These are phyloP conservation scores for Phyllostomus discolor DNA, from an alignment of 2,113 vertebrate genomes.

Conservation along the genomic window DNA sequence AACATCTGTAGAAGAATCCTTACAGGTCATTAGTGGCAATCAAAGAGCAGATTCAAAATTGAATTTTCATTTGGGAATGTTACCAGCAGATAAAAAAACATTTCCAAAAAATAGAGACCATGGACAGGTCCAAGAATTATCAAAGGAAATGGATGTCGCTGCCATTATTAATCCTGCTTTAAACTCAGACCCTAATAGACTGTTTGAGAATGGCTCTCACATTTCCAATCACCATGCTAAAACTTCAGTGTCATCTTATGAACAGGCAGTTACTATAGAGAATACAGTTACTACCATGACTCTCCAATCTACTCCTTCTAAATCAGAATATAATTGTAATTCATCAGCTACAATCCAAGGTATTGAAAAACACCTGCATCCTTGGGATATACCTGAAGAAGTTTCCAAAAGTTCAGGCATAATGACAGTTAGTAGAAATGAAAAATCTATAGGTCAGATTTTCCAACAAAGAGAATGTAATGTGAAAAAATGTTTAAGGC, in stretches of 20 bases:
- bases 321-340: constrained; percentile 56
- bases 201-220: constrained; percentile 52
- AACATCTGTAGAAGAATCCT: constrained; percentile 55
- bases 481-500: constrained; percentile 47
- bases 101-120: constrained; percentile 37
- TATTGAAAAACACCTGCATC: constrained; percentile 37
- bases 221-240: neutral
- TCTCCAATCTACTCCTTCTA: constrained; percentile 37
- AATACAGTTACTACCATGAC: neutral
- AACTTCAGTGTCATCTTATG: neutral
- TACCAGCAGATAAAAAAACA: neutral
- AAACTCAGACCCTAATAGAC: constrained; percentile 63
- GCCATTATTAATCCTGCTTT: constrained; percentile 13
- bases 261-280: neutral
- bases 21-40: constrained; percentile 58
- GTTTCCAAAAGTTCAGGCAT: constrained; percentile 36
- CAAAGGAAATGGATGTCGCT: constrained; percentile 28
- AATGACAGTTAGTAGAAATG: constrained; percentile 43
- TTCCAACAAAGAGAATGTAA: constrained; percentile 58
- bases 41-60: constrained; percentile 47
- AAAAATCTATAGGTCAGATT: constrained; percentile 32
- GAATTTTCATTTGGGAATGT: constrained; percentile 49
- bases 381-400: constrained; percentile 47
- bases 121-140: constrained; percentile 44
- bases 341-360: constrained; percentile 38